These are phyloP conservation scores for Antedon bifida DNA, from an alignment of 35 echinoderm and acorn worm species.

Conservation along the genomic window DNA sequence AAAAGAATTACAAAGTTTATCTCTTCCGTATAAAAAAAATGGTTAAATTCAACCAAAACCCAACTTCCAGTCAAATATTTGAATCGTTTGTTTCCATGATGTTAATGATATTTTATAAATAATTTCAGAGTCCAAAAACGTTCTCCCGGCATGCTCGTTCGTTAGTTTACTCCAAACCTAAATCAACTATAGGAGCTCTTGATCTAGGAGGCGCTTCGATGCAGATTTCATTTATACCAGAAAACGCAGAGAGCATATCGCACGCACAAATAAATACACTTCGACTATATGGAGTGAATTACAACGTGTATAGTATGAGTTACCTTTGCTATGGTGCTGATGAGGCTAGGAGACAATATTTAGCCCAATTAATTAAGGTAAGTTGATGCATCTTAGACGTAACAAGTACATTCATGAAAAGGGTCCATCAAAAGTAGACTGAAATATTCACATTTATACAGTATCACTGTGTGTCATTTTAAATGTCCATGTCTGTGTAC, in stretches of 20 bases:
- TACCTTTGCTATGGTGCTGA: not conserved
- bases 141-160: not conserved
- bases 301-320: not conserved
- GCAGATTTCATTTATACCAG: slow-evolving; percentile 4
- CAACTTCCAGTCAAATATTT: no score
- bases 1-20: no score
- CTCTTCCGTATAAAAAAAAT: no score
- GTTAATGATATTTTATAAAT: no score
- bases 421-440: no score
- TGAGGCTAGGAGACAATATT: not conserved
- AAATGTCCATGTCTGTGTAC: no score
- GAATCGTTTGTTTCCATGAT: no score
- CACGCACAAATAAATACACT: not conserved
- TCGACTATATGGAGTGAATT: not conserved
- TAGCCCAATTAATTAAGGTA: not conserved
- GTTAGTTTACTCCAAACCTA: not conserved
- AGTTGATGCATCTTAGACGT: not conserved
- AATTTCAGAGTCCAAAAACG: not conserved
- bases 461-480: no score
- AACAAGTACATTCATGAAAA: no score
- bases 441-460: no score
- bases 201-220: slow-evolving; percentile 3
- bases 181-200: not conserved
- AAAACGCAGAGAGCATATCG: not conserved
- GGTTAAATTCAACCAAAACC: no score